Conservation (phyloP, 2,113 vertebrate species). For the Regulus satrapa region DNA sequence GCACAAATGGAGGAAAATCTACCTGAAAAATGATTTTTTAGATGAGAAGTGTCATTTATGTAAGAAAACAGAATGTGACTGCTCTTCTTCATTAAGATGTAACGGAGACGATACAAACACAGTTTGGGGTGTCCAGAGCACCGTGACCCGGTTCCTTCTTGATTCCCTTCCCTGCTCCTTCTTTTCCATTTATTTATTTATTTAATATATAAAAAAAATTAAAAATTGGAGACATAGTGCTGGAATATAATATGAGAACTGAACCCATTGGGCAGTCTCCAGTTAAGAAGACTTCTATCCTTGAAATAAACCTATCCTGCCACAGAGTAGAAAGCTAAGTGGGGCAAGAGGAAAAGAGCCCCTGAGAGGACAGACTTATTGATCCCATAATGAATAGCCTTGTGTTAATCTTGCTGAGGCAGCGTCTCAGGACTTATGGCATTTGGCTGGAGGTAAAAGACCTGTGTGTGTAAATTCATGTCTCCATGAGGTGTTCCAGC, state of each 20-base stretch:
- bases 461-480: not conserved
- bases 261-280: not conserved
- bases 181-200: too few species aligned
- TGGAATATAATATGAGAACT: not conserved
- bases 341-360: not conserved
- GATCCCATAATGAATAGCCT: not conserved
- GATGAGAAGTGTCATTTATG: not conserved
- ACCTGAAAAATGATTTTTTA: constrained; percentile 20
- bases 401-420: not conserved
- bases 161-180: rapidly evolving
- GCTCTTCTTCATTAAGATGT: not conserved
- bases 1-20: not conserved
- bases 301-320: not conserved
- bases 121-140: not conserved
- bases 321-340: not conserved
- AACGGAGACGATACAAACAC: not conserved
- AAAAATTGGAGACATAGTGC: not conserved
- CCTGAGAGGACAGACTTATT: not conserved
- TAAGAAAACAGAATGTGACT: not conserved
- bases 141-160: not conserved
- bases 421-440: not conserved
- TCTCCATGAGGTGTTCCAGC: not conserved
- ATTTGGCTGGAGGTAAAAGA: not conserved
- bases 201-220: too few species aligned
- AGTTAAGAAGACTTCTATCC: not conserved